A percentile compares a stretch with the other conserved stretches of the same genome.
These are phyloP conservation scores for Eulithis testata DNA, from an alignment of 2,888 invertebrate genomes.

Conservation along the genomic window DNA sequence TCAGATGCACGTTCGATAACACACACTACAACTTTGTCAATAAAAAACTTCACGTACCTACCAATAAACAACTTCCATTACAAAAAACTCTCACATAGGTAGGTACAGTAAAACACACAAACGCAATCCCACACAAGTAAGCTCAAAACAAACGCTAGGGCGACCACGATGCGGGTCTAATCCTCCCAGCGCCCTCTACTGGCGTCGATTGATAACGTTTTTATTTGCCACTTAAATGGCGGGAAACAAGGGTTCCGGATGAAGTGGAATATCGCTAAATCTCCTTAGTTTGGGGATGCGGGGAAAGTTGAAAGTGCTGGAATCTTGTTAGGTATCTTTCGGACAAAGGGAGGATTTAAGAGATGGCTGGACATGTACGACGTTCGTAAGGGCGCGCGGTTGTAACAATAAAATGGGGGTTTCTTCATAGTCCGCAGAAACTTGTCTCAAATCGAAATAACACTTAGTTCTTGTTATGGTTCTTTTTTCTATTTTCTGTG, in stretches of 20 bases:
- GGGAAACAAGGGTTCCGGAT: conserved; percentile 53
- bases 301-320: conserved; percentile 38
- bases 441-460: not conserved
- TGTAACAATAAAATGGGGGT: conserved; percentile 2
- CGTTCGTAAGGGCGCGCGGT: conserved; percentile 2
- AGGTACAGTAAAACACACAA: conserved; percentile 6
- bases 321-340: conserved; percentile 41
- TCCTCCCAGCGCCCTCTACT: conserved; percentile 48
- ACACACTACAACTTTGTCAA: no score
- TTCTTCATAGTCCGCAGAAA: not conserved
- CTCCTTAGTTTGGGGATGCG: conserved; percentile 46
- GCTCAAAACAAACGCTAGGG: conserved; percentile 45
- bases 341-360: conserved; percentile 34
- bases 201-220: conserved; percentile 63
- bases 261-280: conserved; percentile 54
- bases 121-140: conserved; percentile 6
- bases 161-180: conserved; percentile 49
- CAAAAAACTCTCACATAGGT: not conserved
- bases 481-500: no score
- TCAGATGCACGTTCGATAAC: no score
- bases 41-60: no score
- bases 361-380: conserved; percentile 21
- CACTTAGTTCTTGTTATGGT: not conserved
- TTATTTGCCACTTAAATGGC: conserved; percentile 64
- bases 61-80: no score